Conservation (phyloP, 2,113 vertebrate genomes). For the Salvator merianae region DNA sequence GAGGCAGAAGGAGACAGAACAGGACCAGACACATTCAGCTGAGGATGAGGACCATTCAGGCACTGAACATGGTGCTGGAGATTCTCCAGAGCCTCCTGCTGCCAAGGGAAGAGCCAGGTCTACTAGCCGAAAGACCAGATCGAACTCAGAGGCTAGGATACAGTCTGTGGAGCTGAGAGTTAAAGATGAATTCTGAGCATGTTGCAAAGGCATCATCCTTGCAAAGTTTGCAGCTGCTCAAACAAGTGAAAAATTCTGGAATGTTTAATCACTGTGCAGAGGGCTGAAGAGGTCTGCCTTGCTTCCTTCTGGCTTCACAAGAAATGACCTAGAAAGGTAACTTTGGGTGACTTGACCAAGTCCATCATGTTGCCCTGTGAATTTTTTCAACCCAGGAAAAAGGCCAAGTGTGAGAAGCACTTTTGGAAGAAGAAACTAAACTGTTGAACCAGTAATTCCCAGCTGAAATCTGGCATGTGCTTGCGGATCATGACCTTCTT, state of each 20-base stretch:
- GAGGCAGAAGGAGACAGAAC: conserved; percentile 36
- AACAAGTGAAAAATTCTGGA: background rate
- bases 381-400: background rate
- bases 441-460: background rate
- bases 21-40: conserved; percentile 19
- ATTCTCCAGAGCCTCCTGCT: conserved; percentile 50
- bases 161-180: conserved; percentile 33
- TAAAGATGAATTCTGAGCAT: conserved; percentile 75
- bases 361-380: background rate
- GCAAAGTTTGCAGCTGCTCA: accelerated
- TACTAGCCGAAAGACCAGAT: background rate
- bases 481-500: background rate
- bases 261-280: background rate
- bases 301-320: conserved; percentile 35
- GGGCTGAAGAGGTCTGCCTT: conserved; percentile 38
- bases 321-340: conserved; percentile 1
- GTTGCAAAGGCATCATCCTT: background rate
- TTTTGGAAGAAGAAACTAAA: background rate
- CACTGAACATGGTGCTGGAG: conserved; percentile 15
- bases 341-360: background rate
- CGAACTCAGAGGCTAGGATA: conserved; percentile 10
- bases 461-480: background rate
- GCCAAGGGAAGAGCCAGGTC: conserved; percentile 25
- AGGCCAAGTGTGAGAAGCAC: background rate
- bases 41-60: background rate